A percentile compares a stretch with the other conserved stretches of the same genome.
phyloP scores from a whole-genome alignment of 2,797 vertebrate species.

The Lagocephalus sceleratus region DNA sequence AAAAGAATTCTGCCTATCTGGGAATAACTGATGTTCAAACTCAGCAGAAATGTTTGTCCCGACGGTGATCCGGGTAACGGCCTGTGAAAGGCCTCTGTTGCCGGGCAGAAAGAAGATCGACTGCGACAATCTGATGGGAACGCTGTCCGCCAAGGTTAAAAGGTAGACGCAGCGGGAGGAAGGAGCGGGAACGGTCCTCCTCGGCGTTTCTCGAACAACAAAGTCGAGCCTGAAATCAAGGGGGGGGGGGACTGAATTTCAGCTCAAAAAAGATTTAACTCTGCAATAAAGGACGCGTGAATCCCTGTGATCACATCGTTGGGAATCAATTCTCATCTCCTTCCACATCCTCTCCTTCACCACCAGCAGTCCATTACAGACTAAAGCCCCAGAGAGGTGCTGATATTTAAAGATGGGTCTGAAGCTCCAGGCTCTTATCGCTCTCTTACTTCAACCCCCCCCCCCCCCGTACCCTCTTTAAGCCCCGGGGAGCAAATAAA shows the following conservation, averaged over 20 bases:
- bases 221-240: slow-evolving; percentile 12
- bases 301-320: background rate
- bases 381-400: slow-evolving; percentile 31
- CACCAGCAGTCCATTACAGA: slow-evolving; percentile 26
- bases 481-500: slow-evolving; percentile 20
- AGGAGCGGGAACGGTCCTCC: slow-evolving; percentile 39
- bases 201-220: slow-evolving; percentile 42
- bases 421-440: slow-evolving; percentile 40
- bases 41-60: slow-evolving; percentile 1
- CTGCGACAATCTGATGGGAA: slow-evolving; percentile 21
- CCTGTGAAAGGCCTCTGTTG: slow-evolving; percentile 26
- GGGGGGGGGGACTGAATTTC: no score
- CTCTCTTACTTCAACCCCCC: slow-evolving; percentile 30
- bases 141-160: slow-evolving; percentile 60
- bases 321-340: slow-evolving; percentile 1
- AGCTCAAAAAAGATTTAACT: no score
- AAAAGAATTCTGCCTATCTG: slow-evolving; percentile 1
- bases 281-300: background rate
- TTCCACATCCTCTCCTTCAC: background rate
- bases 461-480: slow-evolving; percentile 30
- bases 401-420: slow-evolving; percentile 41
- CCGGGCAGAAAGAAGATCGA: slow-evolving; percentile 42
- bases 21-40: slow-evolving; percentile 15
- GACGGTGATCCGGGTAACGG: slow-evolving; percentile 18
- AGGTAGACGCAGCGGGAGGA: slow-evolving; percentile 36